phyloP scores from a whole-genome alignment of 2,797 vertebrate genomes.

The Tapirus indicus region DNA sequence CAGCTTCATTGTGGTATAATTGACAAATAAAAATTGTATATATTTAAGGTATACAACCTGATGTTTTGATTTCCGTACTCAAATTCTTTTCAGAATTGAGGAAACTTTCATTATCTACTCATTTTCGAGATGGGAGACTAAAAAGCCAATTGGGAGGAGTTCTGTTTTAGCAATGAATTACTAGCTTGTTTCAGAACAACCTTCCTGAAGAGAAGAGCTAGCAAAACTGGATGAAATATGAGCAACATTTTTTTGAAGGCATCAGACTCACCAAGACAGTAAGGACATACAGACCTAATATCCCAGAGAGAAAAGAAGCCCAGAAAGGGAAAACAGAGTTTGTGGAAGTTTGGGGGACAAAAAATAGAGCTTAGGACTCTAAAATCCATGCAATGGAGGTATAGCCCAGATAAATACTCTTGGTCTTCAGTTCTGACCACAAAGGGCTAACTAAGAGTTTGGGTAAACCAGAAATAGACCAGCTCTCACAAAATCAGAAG shows the following conservation, averaged over 20 bases:
- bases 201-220: background rate
- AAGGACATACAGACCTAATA: background rate
- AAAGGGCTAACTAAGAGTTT: background rate
- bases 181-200: background rate
- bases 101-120: background rate
- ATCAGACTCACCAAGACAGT: conserved; percentile 1
- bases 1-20: background rate
- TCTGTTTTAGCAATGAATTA: conserved; percentile 30
- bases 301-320: background rate
- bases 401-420: conserved; percentile 1
- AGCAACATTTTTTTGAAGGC: conserved; percentile 4
- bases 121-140: conserved; percentile 44
- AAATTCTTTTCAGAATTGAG: conserved; percentile 29
- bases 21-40: conserved; percentile 32
- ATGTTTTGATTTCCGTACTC: background rate
- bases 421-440: background rate
- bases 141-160: background rate
- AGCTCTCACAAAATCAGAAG: conserved; percentile 38
- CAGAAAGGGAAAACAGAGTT: background rate
- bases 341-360: background rate
- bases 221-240: background rate
- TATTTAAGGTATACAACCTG: background rate
- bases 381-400: background rate
- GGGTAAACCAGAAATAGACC: background rate
- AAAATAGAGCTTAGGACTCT: background rate